These are phyloP conservation scores for Acanthoscelides obtectus DNA, from an alignment of 2,888 invertebrate genomes.

Conservation along the genomic window DNA sequence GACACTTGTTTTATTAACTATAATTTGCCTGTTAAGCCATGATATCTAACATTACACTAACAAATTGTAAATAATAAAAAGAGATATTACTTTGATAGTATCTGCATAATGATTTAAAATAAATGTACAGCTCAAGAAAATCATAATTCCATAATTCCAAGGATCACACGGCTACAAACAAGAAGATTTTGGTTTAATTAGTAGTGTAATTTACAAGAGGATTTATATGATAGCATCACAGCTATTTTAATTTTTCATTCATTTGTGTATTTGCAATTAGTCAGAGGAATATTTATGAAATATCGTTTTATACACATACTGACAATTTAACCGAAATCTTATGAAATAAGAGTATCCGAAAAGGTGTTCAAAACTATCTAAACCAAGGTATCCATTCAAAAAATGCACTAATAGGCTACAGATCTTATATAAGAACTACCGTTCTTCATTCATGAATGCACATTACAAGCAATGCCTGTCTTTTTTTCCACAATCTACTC, in stretches of 20 bases:
- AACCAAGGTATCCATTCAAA: too few species aligned
- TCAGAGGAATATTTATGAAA: not conserved
- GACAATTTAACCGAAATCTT: too few species aligned
- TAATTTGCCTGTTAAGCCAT: not conserved
- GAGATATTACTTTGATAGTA: not conserved
- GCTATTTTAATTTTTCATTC: not conserved
- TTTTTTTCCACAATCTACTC: not conserved
- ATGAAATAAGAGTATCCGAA: not conserved
- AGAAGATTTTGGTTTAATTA: not conserved
- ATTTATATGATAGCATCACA: not conserved
- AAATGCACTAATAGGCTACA: too few species aligned
- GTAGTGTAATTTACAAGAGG: not conserved
- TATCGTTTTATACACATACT: too few species aligned
- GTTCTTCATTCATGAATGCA: not conserved
- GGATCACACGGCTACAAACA: not conserved
- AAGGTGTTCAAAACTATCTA: not conserved
- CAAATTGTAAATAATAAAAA: not conserved
- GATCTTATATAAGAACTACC: not conserved
- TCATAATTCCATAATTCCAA: not conserved
- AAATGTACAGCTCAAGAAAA: not conserved
- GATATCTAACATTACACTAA: not conserved
- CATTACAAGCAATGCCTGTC: not conserved
- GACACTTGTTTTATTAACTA: not conserved
- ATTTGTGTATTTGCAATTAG: not conserved
- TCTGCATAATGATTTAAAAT: not conserved